Percentiles rank a stretch among this genome's conserved stretches.
Evolutionary conservation across 2,888 invertebrate genomes (phyloP).

Genomic region (Pteria penguin): DNA sequence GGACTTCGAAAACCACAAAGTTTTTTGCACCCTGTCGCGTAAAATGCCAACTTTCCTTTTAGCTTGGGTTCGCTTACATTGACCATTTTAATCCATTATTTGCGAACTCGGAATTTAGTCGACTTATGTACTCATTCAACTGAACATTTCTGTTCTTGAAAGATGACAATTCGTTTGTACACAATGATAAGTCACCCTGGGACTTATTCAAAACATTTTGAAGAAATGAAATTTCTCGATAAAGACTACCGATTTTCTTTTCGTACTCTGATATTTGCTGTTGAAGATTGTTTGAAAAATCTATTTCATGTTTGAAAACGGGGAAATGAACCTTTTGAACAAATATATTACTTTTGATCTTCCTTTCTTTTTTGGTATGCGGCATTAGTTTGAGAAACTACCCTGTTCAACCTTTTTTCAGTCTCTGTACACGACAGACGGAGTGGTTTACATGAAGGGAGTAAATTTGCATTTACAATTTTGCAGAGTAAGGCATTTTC

Average conservation of each 20-base stretch:
- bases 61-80: not conserved
- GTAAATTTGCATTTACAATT: not conserved
- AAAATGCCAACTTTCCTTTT: not conserved
- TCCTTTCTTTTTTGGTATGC: not conserved
- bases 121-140: not conserved
- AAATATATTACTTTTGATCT: not conserved
- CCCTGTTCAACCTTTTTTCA: not conserved
- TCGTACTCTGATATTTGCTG: not conserved
- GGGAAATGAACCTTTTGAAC: not conserved
- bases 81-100: not conserved
- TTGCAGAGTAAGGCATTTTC: not conserved
- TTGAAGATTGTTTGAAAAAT: not conserved
- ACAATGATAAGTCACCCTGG: not conserved
- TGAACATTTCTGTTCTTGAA: not conserved
- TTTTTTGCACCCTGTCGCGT: slow-evolving; percentile 1
- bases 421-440: not conserved
- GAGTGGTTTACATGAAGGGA: not conserved
- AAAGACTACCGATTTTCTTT: not conserved
- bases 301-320: not conserved
- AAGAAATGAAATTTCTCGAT: not conserved
- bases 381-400: too few species aligned
- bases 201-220: not conserved
- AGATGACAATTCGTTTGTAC: not conserved
- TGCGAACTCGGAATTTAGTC: not conserved
- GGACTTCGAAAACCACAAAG: slow-evolving; percentile 20